Conservation (phyloP, 2,113 vertebrate species). For the Gavialis gangeticus region DNA sequence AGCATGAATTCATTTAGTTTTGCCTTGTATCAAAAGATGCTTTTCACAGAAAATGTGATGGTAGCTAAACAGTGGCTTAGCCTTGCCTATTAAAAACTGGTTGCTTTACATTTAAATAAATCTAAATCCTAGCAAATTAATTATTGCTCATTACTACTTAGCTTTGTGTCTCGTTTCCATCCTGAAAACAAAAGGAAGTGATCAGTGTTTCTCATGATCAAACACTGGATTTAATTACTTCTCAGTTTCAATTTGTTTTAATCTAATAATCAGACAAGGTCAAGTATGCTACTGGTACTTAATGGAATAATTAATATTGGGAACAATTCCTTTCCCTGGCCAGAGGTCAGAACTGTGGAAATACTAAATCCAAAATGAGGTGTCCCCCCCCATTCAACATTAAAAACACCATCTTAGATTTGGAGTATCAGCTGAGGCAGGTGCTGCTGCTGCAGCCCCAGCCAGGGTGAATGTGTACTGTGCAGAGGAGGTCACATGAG, state of each 20-base stretch:
- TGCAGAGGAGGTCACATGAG: too few relatives aligned
- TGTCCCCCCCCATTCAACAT: too few relatives aligned
- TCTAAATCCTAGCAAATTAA: background rate
- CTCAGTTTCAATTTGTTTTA: background rate
- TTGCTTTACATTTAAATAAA: fast-evolving
- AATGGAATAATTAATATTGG: background rate
- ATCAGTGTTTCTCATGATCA: background rate
- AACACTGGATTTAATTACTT: background rate
- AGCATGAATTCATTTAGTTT: fast-evolving
- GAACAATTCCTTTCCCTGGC: background rate
- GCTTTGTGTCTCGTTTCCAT: background rate
- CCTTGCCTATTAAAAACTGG: background rate
- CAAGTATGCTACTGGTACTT: background rate
- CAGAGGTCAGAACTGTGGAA: background rate
- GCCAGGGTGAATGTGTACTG: too few relatives aligned
- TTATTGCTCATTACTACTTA: background rate
- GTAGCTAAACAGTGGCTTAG: background rate
- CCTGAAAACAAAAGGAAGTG: background rate
- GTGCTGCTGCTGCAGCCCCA: too few relatives aligned
- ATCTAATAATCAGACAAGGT: background rate
- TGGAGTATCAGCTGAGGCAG: too few relatives aligned
- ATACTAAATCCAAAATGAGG: too few relatives aligned
- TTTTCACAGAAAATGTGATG: background rate
- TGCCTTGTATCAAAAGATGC: background rate
- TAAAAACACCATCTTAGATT: too few relatives aligned